These are phyloP conservation scores for Conopomorpha cramerella DNA, from an alignment of 1,140 invertebrate species.

Conservation along the genomic window DNA sequence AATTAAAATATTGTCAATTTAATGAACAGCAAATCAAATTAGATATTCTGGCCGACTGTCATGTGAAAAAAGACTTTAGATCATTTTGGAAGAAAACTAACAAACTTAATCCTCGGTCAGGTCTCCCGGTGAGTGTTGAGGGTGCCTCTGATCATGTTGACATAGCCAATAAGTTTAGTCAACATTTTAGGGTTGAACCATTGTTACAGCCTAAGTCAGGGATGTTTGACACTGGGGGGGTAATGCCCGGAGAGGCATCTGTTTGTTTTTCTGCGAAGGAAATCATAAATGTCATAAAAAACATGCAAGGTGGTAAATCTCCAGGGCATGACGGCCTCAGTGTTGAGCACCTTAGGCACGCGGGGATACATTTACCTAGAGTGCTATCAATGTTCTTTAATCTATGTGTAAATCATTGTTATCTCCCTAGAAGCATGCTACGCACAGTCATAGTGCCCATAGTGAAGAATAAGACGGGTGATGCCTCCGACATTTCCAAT, in stretches of 20 bases:
- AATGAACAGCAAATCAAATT: background rate
- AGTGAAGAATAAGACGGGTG: background rate
- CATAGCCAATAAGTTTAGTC: background rate
- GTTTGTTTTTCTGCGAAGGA: background rate
- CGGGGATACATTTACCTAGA: background rate
- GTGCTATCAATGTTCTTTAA: background rate
- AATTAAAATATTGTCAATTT: background rate
- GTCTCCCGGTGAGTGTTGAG: background rate
- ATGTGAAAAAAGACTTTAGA: background rate
- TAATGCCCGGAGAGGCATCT: background rate
- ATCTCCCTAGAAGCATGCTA: background rate
- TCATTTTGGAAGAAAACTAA: background rate
- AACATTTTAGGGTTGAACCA: background rate
- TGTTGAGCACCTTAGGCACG: background rate
- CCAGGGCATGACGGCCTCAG: background rate
- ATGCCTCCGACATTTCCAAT: background rate
- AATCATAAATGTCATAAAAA: background rate
- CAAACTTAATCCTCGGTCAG: background rate
- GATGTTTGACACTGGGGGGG: background rate
- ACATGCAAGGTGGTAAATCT: background rate
- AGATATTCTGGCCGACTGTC: background rate
- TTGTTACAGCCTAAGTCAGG: background rate
- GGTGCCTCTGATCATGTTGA: background rate
- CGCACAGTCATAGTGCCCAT: background rate
- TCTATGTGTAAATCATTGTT: background rate